Conservation (phyloP, 2,888 invertebrate species). For the Artemia sp. region DNA sequence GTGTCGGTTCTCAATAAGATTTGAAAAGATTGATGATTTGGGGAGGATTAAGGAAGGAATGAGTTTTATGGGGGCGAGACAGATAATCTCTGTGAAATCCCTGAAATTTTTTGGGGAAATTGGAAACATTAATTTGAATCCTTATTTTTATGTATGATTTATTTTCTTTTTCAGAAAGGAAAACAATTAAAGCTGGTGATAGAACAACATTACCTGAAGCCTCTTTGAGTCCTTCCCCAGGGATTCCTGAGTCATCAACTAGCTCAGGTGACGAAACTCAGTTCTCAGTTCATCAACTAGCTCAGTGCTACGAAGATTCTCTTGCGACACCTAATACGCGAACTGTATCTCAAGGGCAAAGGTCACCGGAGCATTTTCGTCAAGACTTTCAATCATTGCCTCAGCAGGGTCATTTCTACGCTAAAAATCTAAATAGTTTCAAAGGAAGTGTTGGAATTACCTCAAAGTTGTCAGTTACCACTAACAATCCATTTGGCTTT, state of each 20-base stretch:
- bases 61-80: no score
- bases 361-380: slow-evolving; percentile 1
- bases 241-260: slow-evolving; percentile 1
- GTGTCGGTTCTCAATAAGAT: no score
- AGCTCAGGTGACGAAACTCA: no score
- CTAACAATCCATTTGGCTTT: no score
- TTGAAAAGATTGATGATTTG: no score
- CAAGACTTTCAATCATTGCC: slow-evolving; percentile 6
- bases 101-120: no score
- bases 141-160: no score
- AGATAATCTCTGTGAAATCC: no score
- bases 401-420: neutral
- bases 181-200: slow-evolving; percentile 8
- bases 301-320: slow-evolving; percentile 9
- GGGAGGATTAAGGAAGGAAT: no score
- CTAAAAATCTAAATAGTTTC: neutral
- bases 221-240: slow-evolving; percentile 11
- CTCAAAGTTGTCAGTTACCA: no score
- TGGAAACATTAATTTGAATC: no score
- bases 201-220: neutral
- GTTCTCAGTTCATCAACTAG: neutral
- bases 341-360: slow-evolving; percentile 9
- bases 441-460: no score
- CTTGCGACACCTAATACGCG: neutral
- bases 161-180: slow-evolving; percentile 6